Evolutionary conservation across 2,888 invertebrate genomes (phyloP).

Genomic region (Luperina testacea): DNA sequence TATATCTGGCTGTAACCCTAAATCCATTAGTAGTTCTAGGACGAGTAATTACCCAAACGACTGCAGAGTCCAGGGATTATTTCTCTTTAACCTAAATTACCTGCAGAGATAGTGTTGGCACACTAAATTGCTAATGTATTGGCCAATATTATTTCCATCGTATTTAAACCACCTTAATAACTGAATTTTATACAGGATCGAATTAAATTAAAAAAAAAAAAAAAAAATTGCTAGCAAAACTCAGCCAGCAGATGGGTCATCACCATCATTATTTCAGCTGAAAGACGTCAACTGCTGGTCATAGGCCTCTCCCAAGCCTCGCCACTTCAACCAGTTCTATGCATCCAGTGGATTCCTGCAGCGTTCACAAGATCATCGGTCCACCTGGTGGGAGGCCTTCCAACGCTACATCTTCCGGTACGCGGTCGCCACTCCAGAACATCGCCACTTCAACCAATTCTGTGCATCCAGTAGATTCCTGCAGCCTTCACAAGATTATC

Average conservation of each 20-base stretch:
- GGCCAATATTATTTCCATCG: not conserved
- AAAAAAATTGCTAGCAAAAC: not conserved
- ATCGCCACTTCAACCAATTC: too few relatives aligned
- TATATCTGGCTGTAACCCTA: conserved; percentile 47
- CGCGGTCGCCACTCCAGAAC: too few relatives aligned
- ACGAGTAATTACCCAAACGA: conserved; percentile 43
- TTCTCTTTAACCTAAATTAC: conserved; percentile 34
- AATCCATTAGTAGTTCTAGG: conserved; percentile 40
- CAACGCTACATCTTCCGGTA: too few relatives aligned
- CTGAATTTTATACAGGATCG: too few relatives aligned
- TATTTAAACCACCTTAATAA: not conserved
- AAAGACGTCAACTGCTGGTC: not conserved
- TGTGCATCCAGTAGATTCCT: too few relatives aligned
- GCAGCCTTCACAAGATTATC: too few relatives aligned
- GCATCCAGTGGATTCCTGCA: too few relatives aligned
- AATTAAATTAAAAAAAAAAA: not conserved
- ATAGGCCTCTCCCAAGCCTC: too few relatives aligned
- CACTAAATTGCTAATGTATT: conserved; percentile 15
- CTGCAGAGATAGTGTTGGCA: conserved; percentile 1
- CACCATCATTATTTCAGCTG: not conserved
- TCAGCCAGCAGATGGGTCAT: not conserved
- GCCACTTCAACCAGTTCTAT: too few relatives aligned
- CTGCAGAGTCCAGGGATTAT: conserved; percentile 37
- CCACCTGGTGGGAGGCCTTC: too few relatives aligned
- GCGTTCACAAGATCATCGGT: too few relatives aligned